These are phyloP conservation scores for Centruroides sculpturatus DNA, from an alignment of 1,140 invertebrate genomes.

Conservation along the genomic window DNA sequence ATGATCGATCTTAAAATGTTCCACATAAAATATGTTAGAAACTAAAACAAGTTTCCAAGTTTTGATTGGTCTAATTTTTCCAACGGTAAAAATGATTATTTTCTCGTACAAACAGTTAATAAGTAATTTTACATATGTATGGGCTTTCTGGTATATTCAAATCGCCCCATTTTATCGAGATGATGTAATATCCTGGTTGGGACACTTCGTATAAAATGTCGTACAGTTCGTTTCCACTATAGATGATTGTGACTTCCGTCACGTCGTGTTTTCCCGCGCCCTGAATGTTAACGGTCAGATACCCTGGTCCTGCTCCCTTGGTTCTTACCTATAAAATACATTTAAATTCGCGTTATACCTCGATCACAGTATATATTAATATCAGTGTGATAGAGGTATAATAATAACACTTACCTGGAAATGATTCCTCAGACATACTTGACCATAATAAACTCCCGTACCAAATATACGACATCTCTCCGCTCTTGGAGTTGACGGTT, in stretches of 20 bases:
- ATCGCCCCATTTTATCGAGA: constrained; percentile 26
- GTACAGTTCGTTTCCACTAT: constrained; percentile 24
- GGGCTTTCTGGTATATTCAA: constrained; percentile 22
- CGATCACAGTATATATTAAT: neutral
- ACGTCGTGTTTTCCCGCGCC: constrained; percentile 22
- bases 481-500: neutral
- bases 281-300: constrained; percentile 22
- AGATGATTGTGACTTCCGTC: constrained; percentile 20
- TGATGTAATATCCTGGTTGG: constrained; percentile 24
- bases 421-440: constrained; percentile 23
- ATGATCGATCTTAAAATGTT: too few relatives aligned
- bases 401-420: constrained; percentile 19
- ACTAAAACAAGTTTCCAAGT: too few relatives aligned
- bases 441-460: constrained; percentile 18
- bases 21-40: too few relatives aligned
- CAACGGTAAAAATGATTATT: neutral
- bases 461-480: constrained; percentile 18
- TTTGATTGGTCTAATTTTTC: too few relatives aligned
- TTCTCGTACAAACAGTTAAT: constrained; percentile 2
- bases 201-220: constrained; percentile 25
- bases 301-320: constrained; percentile 18
- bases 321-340: constrained; percentile 18
- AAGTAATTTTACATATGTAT: constrained; percentile 21
- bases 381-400: neutral
- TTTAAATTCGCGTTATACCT: too few relatives aligned